Percentiles rank a stretch among this genome's conserved stretches.
Conservation (phyloP, 2,888 invertebrate genomes). For the Gryllus longicercus region DNA sequence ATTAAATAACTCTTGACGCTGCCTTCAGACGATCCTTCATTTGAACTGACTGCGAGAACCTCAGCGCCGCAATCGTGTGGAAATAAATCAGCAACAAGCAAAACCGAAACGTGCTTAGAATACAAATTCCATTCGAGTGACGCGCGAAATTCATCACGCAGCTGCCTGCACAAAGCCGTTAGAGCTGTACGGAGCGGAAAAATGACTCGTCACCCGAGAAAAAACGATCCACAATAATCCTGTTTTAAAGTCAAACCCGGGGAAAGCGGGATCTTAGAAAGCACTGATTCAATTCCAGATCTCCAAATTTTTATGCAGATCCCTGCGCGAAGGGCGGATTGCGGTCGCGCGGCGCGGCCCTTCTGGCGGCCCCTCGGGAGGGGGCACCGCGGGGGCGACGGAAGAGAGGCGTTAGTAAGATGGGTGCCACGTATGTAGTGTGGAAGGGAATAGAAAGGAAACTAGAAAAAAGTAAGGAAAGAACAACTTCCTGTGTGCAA, state of each 20-base stretch:
- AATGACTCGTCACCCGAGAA: not conserved
- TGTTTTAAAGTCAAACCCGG: constrained; percentile 1
- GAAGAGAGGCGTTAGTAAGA: not conserved
- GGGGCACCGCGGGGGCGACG: not conserved
- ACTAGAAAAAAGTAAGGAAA: too few relatives aligned
- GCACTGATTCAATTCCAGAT: constrained; percentile 10
- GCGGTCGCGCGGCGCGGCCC: not conserved
- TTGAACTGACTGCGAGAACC: too few relatives aligned
- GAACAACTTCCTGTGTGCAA: too few relatives aligned
- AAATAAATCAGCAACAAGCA: not conserved
- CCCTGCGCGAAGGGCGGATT: not conserved
- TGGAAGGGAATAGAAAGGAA: too few relatives aligned
- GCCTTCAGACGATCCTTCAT: too few relatives aligned
- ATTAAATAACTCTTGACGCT: too few relatives aligned
- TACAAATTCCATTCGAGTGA: not conserved
- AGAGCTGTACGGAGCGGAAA: not conserved
- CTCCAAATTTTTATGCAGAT: constrained; percentile 17
- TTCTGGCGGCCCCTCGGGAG: not conserved
- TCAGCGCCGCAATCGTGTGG: not conserved
- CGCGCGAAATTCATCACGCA: not conserved
- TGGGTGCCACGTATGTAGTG: too few relatives aligned
- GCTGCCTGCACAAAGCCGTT: not conserved
- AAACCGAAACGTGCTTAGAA: constrained; percentile 10
- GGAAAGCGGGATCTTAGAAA: not conserved
- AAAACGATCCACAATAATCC: not conserved